Conservation (phyloP, 2,113 vertebrate species). For the Holacanthus passer region DNA sequence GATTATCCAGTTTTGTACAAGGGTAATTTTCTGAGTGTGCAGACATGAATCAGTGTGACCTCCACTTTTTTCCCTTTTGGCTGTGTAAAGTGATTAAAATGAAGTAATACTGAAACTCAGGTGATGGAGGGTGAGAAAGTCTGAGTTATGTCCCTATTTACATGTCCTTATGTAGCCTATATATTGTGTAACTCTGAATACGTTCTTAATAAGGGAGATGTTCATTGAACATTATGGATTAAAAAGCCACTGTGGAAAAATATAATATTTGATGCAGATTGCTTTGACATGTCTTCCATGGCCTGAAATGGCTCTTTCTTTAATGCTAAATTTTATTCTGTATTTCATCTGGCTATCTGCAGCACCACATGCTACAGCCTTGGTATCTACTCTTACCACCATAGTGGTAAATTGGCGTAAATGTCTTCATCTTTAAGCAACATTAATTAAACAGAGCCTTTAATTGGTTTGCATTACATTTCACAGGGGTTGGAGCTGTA, state of each 20-base stretch:
- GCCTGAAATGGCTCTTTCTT: background rate
- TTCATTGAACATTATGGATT: background rate
- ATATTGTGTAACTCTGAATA: background rate
- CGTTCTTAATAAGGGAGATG: background rate
- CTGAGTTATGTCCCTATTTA: background rate
- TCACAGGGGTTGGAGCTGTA: background rate
- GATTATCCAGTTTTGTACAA: background rate
- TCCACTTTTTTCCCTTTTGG: background rate
- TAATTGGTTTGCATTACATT: constrained; percentile 32
- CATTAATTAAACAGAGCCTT: constrained; percentile 6
- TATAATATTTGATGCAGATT: background rate
- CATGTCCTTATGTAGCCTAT: background rate
- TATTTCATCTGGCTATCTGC: background rate
- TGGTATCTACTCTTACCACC: background rate
- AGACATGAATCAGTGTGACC: background rate
- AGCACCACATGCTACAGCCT: background rate
- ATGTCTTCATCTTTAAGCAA: background rate
- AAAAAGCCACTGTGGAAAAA: background rate
- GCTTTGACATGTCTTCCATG: background rate
- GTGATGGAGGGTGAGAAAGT: background rate
- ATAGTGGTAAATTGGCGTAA: background rate
- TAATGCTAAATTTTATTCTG: background rate
- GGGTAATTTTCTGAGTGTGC: background rate
- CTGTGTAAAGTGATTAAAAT: background rate
- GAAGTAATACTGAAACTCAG: background rate